phyloP scores from a whole-genome alignment of 2,113 vertebrate species.

The Chamaetylas fuelleborni region DNA sequence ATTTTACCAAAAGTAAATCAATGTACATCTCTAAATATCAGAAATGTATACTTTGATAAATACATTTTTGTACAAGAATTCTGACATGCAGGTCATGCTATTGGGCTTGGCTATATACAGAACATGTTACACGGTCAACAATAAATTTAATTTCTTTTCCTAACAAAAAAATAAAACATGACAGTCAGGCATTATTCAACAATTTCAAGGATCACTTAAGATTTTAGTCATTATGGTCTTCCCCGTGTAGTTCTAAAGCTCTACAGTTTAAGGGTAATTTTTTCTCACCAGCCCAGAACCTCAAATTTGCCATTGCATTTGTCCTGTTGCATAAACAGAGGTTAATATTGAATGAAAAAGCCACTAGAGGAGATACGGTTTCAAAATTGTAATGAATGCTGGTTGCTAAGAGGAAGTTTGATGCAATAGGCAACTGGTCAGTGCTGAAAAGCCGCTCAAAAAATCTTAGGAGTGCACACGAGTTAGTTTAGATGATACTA shows the following conservation, averaged over 20 bases:
- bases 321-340: constrained; percentile 53
- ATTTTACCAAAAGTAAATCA: constrained; percentile 79
- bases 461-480: constrained; percentile 51
- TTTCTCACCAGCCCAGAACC: constrained; percentile 58
- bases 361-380: constrained; percentile 21
- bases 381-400: constrained; percentile 43
- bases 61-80: constrained; percentile 73
- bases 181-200: constrained; percentile 68
- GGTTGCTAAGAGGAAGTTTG: constrained; percentile 60
- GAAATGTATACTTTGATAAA: constrained; percentile 75
- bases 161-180: constrained; percentile 61
- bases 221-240: neutral
- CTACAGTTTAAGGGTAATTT: constrained; percentile 3
- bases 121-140: constrained; percentile 57
- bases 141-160: constrained; percentile 49
- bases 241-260: constrained; percentile 6
- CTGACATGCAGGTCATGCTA: constrained; percentile 81
- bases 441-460: neutral
- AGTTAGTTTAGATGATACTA: constrained; percentile 49
- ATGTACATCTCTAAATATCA: constrained; percentile 81
- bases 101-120: constrained; percentile 63
- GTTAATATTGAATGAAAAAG: constrained; percentile 53
- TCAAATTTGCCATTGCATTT: constrained; percentile 55
- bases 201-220: constrained; percentile 56
- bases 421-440: constrained; percentile 35